Percentiles rank a stretch among this genome's conserved stretches.
phyloP scores from a whole-genome alignment of 2,888 invertebrate genomes.

The Drosophila neotestacea region DNA sequence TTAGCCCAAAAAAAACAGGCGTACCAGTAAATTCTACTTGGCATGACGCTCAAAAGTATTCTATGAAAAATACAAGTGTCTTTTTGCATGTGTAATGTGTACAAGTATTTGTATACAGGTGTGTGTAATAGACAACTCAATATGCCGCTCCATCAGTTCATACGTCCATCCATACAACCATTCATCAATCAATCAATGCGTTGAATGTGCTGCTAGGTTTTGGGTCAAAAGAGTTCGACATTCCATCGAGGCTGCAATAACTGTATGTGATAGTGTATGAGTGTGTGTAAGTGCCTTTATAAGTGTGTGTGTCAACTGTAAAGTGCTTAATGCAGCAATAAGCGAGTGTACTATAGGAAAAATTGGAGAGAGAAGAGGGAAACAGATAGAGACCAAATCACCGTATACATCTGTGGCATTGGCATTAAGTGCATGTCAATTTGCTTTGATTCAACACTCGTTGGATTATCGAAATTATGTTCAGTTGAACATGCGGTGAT shows the following conservation, averaged over 20 bases:
- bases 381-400: conserved; percentile 24
- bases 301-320: conserved; percentile 16
- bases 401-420: conserved; percentile 43
- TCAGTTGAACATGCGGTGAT: conserved; percentile 4
- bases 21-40: conserved; percentile 7
- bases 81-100: neutral
- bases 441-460: conserved; percentile 45
- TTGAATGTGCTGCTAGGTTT: conserved; percentile 39
- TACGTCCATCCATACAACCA: conserved; percentile 29
- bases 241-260: conserved; percentile 24
- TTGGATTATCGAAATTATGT: conserved; percentile 31
- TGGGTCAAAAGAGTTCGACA: conserved; percentile 69
- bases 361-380: conserved; percentile 1
- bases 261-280: conserved; percentile 14
- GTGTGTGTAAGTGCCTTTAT: conserved; percentile 8
- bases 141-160: conserved; percentile 12
- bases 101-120: neutral
- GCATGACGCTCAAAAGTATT: conserved; percentile 33
- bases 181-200: conserved; percentile 66
- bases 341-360: conserved; percentile 11
- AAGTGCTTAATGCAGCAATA: conserved; percentile 66
- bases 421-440: conserved; percentile 63
- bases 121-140: conserved; percentile 36
- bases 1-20: conserved; percentile 4
- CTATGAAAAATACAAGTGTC: conserved; percentile 21